Evolutionary conservation across 1,140 invertebrate species (phyloP).

Genomic region (honey bee (Apis mellifera)): DNA sequence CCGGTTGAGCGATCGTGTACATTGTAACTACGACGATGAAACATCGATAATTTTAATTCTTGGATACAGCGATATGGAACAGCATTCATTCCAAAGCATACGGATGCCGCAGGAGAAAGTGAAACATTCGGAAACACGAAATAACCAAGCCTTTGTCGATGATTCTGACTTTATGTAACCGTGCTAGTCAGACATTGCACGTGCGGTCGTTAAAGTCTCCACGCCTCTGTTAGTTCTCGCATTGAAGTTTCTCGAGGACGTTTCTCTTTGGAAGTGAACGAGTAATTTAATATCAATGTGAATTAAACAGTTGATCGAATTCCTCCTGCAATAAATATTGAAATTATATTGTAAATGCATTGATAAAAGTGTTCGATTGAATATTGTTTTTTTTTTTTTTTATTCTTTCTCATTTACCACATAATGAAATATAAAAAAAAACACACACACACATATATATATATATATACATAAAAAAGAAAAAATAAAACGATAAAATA

Average conservation of each 20-base stretch:
- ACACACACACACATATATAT: too few species aligned
- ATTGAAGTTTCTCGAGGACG: conserved; percentile 22
- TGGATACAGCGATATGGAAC: not conserved
- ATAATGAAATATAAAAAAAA: not conserved
- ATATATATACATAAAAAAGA: too few species aligned
- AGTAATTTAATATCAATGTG: conserved; percentile 15
- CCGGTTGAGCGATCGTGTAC: not conserved
- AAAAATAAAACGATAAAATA: not conserved
- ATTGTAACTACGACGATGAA: conserved; percentile 15
- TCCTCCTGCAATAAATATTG: too few species aligned
- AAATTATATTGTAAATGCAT: not conserved
- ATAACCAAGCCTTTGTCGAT: not conserved
- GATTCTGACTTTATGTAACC: conserved; percentile 48
- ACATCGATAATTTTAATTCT: not conserved
- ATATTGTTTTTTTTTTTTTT: not conserved
- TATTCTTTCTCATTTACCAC: not conserved
- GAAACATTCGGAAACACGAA: conserved; percentile 44
- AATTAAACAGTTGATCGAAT: not conserved
- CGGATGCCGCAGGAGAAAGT: conserved; percentile 45
- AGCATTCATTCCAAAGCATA: not conserved
- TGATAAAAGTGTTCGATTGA: not conserved
- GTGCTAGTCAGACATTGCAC: conserved; percentile 36
- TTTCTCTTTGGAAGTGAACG: conserved; percentile 1
- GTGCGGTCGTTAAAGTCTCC: conserved; percentile 64
- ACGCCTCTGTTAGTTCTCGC: conserved; percentile 8